A percentile compares a stretch with the other conserved stretches of the same genome.
These are phyloP conservation scores for Caenorhabditis brenneri DNA, from an alignment of 1,140 invertebrate genomes.

Conservation along the genomic window DNA sequence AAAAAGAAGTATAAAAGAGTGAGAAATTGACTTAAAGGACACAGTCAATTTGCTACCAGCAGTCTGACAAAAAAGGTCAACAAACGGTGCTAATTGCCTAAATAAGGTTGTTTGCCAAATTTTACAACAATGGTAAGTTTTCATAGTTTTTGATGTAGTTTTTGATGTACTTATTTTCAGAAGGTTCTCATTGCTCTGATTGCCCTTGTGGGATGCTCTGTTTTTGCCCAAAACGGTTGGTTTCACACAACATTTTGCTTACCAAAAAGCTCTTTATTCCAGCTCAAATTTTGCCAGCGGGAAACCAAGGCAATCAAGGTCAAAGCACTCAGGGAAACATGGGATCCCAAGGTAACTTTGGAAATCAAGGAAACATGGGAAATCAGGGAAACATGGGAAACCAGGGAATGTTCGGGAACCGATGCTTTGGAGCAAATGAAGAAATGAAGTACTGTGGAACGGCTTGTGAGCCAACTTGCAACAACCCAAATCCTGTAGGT, in stretches of 20 bases:
- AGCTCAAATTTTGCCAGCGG: background rate
- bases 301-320: background rate
- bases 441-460: background rate
- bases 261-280: background rate
- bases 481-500: background rate
- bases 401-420: background rate
- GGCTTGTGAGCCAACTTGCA: background rate
- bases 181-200: background rate
- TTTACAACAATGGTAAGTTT: background rate
- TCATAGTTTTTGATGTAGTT: background rate
- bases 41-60: background rate
- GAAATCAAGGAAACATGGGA: background rate
- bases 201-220: background rate
- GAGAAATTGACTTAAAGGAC: background rate
- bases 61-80: background rate
- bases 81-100: background rate
- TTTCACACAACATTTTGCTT: background rate
- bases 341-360: background rate
- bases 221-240: background rate
- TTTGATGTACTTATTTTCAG: background rate
- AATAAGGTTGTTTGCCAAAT: no score
- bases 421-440: background rate
- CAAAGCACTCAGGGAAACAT: background rate
- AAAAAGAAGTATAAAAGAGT: background rate
- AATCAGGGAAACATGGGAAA: background rate